Evolutionary conservation across 2,113 vertebrate species (phyloP).

Genomic region (Melierax canorus): DNA sequence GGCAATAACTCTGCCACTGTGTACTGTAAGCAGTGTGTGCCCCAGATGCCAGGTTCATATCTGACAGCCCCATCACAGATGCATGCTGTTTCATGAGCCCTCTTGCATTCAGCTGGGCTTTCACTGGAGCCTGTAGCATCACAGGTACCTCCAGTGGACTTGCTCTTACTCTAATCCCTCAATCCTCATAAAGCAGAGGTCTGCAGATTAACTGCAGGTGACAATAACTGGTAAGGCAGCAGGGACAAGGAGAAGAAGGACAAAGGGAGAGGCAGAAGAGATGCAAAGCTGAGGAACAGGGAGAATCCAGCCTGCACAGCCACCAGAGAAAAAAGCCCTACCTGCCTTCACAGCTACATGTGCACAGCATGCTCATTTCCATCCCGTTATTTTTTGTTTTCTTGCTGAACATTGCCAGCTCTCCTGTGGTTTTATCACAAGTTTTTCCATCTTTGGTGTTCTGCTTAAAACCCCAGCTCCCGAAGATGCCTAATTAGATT

Average conservation of each 20-base stretch:
- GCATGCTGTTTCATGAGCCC: background rate
- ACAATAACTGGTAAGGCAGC: background rate
- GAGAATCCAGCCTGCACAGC: background rate
- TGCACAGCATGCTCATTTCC: background rate
- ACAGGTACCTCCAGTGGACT: background rate
- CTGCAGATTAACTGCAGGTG: background rate
- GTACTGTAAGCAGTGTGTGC: rapidly evolving
- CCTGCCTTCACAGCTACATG: background rate
- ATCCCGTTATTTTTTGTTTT: background rate
- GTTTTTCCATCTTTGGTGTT: background rate
- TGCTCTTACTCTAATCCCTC: background rate
- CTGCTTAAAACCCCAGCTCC: background rate
- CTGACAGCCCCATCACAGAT: background rate
- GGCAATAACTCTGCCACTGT: background rate
- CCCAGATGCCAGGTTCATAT: background rate
- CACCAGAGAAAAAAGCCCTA: background rate
- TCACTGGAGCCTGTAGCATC: too few species aligned
- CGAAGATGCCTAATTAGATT: background rate
- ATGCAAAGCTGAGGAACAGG: background rate
- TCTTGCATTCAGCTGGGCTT: background rate
- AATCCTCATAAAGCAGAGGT: background rate
- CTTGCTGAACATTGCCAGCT: background rate
- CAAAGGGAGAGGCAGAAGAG: background rate
- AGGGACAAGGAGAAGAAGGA: background rate
- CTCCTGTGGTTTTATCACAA: background rate